Evolutionary conservation across 2,888 invertebrate genomes (phyloP), one percentile per base, ranked within the genome.

Genomic region (Auanema sp.): DNA sequence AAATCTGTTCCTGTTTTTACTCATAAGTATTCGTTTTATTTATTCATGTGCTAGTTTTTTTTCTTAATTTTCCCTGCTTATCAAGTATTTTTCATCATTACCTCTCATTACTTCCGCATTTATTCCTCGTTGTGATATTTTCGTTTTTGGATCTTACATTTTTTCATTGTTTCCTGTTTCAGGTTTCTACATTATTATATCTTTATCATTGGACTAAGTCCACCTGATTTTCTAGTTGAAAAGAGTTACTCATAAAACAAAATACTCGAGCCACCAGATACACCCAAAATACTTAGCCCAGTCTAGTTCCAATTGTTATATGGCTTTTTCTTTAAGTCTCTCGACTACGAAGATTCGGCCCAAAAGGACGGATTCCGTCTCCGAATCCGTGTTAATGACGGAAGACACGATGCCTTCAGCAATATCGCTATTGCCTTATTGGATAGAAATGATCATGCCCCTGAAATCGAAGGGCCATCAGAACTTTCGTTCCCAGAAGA

Each of bases 371-470:
- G 94, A 64, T 95, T 94, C 87, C 89, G 92, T 75, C 92, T 95
- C 87, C 90, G 92, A 77, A 93, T 95, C 47, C 83, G 84, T 64
- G 85, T 86, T 50, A 83, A 79, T 59, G 97, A 98, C 85, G 95
- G 95, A 85, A 92, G 94, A 84, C 94, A 95, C 86, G 92, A 94
- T 71, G 94, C 94, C 67, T 92, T 92, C 85, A 93, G 94, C 1
- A 93, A 92, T 91, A 93, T 95, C 63, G 91, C 91, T 69, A 92
- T 95, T 40, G 91, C 91, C 83, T 88, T 98, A 66, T 89, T 92
- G 66, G 97, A 97, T 85, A 92, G 94, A 50, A 97, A 97, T 87
- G 96, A 97, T 88, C 96, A 96, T 87, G 92, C 92, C 85, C 75
- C 73, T 33, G 53, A 58, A 66, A 72, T 76, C 59, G 59, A 58